Percentiles rank a stretch among this genome's conserved stretches.
Evolutionary conservation across 2,797 vertebrate species (phyloP).

Genomic region (Periophthalmus magnuspinnatus): DNA sequence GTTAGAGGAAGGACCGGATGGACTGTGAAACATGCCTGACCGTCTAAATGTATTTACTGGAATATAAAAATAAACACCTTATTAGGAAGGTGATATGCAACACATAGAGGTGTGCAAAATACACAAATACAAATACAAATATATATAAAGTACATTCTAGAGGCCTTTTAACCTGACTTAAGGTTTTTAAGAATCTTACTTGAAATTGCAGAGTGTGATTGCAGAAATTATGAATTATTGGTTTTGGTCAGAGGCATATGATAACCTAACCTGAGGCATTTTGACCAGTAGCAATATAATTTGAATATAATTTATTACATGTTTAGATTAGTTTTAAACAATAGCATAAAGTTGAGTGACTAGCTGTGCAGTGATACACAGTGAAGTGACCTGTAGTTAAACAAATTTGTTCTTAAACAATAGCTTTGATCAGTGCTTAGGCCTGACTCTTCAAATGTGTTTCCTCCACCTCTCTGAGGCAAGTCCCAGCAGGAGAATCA

Average conservation of each 20-base stretch:
- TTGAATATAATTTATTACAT: neutral
- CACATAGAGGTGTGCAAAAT: neutral
- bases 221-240: neutral
- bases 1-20: slow-evolving; percentile 7
- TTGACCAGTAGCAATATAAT: neutral
- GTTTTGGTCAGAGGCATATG: neutral
- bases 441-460: slow-evolving; percentile 53
- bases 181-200: neutral
- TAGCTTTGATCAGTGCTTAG: slow-evolving; percentile 54
- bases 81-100: neutral
- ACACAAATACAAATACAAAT: too few species aligned
- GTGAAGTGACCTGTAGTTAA: neutral
- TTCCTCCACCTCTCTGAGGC: slow-evolving; percentile 62
- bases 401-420: slow-evolving; percentile 27
- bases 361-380: neutral
- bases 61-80: neutral
- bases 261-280: neutral
- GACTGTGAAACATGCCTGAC: neutral
- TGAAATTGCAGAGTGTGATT: neutral
- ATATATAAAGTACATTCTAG: too few species aligned
- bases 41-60: neutral
- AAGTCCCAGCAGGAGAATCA: slow-evolving; percentile 71
- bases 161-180: neutral
- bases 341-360: neutral
- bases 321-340: neutral